Conservation (phyloP, 2,797 vertebrate genomes). For the Pangasius krempfi region DNA sequence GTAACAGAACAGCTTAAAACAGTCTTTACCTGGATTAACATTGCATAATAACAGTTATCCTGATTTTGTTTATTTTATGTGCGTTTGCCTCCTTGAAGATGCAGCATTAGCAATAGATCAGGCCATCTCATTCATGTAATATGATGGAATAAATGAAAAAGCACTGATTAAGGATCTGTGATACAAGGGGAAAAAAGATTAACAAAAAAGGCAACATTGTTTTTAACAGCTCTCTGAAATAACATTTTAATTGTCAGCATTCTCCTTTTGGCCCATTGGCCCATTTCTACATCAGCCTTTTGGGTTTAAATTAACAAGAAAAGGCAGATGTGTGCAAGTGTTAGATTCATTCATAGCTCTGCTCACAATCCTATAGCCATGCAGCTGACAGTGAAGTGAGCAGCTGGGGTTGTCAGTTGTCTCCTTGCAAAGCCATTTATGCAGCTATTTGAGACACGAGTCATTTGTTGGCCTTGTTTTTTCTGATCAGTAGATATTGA, state of each 20-base stretch:
- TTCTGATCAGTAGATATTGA: slow-evolving; percentile 20
- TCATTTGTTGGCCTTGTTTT: slow-evolving; percentile 29
- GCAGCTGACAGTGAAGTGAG: not conserved
- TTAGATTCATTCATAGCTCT: not conserved
- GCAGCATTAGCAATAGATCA: slow-evolving; percentile 44
- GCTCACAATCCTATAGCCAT: slow-evolving; percentile 5
- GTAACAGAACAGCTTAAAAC: slow-evolving; percentile 69
- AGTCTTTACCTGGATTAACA: slow-evolving; percentile 65
- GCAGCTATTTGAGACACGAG: not conserved
- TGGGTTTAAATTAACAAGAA: slow-evolving; percentile 36
- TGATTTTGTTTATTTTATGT: slow-evolving; percentile 37
- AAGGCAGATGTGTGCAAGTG: slow-evolving; percentile 16
- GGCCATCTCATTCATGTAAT: slow-evolving; percentile 19
- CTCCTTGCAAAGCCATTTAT: not conserved
- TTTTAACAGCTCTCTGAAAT: slow-evolving; percentile 8
- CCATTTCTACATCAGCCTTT: slow-evolving; percentile 31
- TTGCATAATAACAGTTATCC: slow-evolving; percentile 54
- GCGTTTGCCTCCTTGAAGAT: slow-evolving; percentile 22
- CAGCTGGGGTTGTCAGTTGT: not conserved
- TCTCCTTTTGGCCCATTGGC: not conserved
- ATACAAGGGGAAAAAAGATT: not conserved
- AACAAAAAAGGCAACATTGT: slow-evolving; percentile 30
- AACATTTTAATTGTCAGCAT: slow-evolving; percentile 26
- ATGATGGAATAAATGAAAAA: slow-evolving; percentile 31
- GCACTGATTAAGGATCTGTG: slow-evolving; percentile 41